Conservation (phyloP, 2,113 vertebrate species). For the Heterotis niloticus region DNA sequence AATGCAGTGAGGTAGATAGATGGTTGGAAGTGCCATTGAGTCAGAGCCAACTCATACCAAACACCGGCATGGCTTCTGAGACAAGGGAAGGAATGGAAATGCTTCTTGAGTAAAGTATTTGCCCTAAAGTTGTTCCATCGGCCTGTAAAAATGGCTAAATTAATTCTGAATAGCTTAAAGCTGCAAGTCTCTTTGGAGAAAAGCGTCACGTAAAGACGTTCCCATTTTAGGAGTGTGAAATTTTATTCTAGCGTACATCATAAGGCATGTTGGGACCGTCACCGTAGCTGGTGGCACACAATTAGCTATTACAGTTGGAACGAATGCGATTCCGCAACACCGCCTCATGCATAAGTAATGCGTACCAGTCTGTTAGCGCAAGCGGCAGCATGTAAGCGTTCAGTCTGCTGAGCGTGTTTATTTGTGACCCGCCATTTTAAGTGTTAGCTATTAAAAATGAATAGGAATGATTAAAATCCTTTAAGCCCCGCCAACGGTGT, state of each 20-base stretch:
- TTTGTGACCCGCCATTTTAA: conserved; percentile 68
- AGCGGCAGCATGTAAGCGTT: conserved; percentile 83
- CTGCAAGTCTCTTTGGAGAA: no score
- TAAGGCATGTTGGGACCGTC: conserved; percentile 21
- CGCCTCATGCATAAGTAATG: conserved; percentile 70
- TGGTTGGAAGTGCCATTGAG: no score
- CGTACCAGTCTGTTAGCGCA: conserved; percentile 71
- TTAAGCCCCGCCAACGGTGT: conserved; percentile 89
- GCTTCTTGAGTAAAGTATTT: no score
- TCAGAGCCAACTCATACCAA: no score
- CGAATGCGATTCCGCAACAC: conserved; percentile 52
- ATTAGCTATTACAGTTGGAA: conserved; percentile 59
- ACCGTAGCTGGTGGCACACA: conserved; percentile 57
- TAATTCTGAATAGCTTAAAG: no score
- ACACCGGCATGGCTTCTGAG: no score
- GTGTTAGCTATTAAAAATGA: conserved; percentile 88
- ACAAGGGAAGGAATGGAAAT: no score
- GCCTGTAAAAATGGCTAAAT: no score
- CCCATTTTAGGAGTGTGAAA: background rate
- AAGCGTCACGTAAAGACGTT: no score
- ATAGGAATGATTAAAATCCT: conserved; percentile 88
- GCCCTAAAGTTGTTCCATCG: no score
- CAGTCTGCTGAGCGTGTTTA: conserved; percentile 89
- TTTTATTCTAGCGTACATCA: background rate
- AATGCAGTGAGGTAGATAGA: no score